Evolutionary conservation across 2,797 vertebrate genomes (phyloP), one percentile per base, ranked within the genome.

Genomic region (Sebastes jordani): DNA sequence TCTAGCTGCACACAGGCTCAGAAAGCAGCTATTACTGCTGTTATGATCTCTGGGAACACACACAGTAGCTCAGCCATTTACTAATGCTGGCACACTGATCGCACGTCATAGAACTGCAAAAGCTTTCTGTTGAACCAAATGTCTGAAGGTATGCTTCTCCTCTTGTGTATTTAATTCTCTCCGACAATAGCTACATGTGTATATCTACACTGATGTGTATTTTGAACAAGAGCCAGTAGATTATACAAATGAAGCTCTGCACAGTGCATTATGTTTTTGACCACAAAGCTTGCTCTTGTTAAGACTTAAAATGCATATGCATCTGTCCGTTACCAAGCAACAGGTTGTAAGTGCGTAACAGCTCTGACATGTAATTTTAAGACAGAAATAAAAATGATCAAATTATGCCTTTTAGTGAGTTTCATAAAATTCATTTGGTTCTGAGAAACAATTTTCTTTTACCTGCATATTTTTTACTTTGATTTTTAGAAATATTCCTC

Each of bases 301-400:
- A 65, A 77, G 55, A 78, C 52, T 78, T 65, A 86, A 87, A 90
- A 90, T 85, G 34, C 86, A 89, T 88, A 91, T 86, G 74, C 72
- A 87, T 86, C 52, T 80, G 30, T 77, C 65, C 7, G 91, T 93
- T 90, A 91, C 93, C 70, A 91, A 88, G 93, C 93, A 93, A 93
- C 93, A 93, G 76, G 82, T 91, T 22, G 61, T 69, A 62, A 81
- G 78, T 76, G 79, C 72, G 55, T 81, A 80, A 59, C 61, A 84
- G 78, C 64, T 76, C 58, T 80, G 62, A 69, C 79, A 56, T 74
- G 42, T 81, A n/a, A 67, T 80, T 84, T 84, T 60, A 77, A 71
- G 67, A 75, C 38, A 25, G 25, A 85, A 81, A 81, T 70, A 67
- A 77, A 84, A 81, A 78, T 59, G 20, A 78, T 59, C 2, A 76